Percentiles rank a stretch among this genome's conserved stretches.
Evolutionary conservation across 2,888 invertebrate species (phyloP).

Genomic region (Hoplodrina ambigua): DNA sequence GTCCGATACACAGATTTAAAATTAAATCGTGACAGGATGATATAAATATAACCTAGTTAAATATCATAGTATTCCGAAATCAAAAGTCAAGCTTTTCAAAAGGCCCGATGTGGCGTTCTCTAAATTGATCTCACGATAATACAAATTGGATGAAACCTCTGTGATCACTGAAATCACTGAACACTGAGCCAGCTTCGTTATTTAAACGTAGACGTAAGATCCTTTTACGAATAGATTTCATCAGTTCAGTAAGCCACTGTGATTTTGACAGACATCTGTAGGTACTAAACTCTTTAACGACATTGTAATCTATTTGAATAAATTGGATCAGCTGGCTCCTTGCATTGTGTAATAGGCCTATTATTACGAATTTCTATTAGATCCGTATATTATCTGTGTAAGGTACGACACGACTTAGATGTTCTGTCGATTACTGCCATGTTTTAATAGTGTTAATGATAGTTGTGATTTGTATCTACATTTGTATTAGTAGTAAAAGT

Average conservation of each 20-base stretch:
- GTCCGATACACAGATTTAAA: not conserved
- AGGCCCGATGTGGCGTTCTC: constrained; percentile 7
- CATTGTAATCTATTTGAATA: constrained; percentile 54
- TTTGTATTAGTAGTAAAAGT: too few species aligned
- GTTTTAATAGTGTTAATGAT: not conserved
- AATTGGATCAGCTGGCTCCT: constrained; percentile 50
- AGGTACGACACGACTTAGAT: constrained; percentile 11
- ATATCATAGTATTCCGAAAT: not conserved
- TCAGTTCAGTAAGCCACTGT: constrained; percentile 18
- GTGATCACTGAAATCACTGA: constrained; percentile 33
- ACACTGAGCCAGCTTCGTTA: constrained; percentile 5
- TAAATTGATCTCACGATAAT: constrained; percentile 30
- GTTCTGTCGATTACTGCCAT: not conserved
- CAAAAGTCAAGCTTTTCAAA: not conserved
- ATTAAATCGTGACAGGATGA: not conserved
- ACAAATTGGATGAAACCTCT: constrained; percentile 23
- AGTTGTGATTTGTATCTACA: not conserved
- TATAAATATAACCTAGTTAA: not conserved
- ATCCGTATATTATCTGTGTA: constrained; percentile 33
- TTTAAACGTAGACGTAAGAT: constrained; percentile 22
- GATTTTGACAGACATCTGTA: constrained; percentile 42
- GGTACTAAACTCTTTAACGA: constrained; percentile 32
- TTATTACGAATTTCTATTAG: constrained; percentile 52
- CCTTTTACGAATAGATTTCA: constrained; percentile 5
- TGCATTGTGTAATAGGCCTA: constrained; percentile 47